These are phyloP conservation scores for Brevipalpus yothersi DNA, from an alignment of 1,140 invertebrate species.

Conservation along the genomic window DNA sequence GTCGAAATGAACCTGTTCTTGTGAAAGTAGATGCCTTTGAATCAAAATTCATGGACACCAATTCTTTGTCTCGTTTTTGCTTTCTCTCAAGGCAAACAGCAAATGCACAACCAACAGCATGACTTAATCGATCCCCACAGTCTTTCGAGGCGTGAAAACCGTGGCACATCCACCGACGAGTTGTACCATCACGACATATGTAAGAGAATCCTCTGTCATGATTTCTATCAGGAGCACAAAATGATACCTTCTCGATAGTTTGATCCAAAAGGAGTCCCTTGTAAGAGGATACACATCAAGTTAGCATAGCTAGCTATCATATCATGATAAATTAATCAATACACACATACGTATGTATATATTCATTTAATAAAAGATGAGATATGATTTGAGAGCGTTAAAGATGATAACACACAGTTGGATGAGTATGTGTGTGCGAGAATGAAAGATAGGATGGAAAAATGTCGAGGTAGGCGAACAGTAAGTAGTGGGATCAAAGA, in stretches of 20 bases:
- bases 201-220: conserved; percentile 93
- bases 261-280: conserved; percentile 91
- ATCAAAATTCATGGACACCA: conserved; percentile 69
- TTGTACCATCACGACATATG: conserved; percentile 60
- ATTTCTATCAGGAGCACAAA: conserved; percentile 95
- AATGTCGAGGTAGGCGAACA: too few relatives aligned
- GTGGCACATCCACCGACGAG: conserved; percentile 94
- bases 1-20: conserved; percentile 67
- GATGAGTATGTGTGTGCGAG: too few relatives aligned
- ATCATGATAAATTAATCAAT: too few relatives aligned
- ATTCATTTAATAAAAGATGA: too few relatives aligned
- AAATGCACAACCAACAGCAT: conserved; percentile 98
- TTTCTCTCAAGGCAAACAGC: conserved; percentile 91
- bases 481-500: too few relatives aligned
- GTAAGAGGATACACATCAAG: not conserved
- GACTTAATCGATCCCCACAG: conserved; percentile 84
- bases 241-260: conserved; percentile 98
- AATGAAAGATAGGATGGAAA: too few relatives aligned
- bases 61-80: conserved; percentile 53
- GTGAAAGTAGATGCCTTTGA: conserved; percentile 82
- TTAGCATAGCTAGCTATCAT: not conserved
- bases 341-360: too few relatives aligned
- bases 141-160: conserved; percentile 89
- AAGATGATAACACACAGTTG: too few relatives aligned
- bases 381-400: too few relatives aligned